Conservation (phyloP, 2,113 vertebrate genomes). For the Eurypyga helias region DNA sequence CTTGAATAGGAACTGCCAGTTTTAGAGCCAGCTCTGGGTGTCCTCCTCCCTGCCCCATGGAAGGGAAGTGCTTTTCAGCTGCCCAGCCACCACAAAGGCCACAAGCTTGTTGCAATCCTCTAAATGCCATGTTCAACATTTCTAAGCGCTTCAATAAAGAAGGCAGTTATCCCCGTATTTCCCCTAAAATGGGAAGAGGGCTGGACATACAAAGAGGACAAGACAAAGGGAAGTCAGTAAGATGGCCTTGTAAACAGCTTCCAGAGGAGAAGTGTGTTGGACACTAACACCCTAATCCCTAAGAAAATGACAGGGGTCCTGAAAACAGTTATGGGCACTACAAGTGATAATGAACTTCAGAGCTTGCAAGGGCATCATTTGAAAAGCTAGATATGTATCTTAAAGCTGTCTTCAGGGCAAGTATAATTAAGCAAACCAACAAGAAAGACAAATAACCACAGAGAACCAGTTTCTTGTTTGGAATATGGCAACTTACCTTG, state of each 20-base stretch:
- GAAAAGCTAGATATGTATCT: background rate
- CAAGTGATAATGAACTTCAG: background rate
- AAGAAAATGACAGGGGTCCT: background rate
- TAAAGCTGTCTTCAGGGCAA: background rate
- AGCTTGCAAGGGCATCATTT: background rate
- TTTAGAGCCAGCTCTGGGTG: background rate
- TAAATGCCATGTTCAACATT: background rate
- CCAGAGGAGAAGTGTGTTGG: background rate
- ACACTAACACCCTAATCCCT: background rate
- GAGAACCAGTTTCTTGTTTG: background rate
- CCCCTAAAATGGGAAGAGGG: background rate
- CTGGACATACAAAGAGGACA: background rate
- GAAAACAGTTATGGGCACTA: background rate
- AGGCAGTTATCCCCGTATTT: background rate
- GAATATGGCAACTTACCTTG: background rate
- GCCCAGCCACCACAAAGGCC: background rate
- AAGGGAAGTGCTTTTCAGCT: background rate
- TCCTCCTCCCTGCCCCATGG: background rate
- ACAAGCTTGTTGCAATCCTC: background rate
- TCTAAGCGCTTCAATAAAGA: background rate
- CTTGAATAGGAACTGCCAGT: background rate
- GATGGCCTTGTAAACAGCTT: background rate
- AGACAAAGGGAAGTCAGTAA: background rate
- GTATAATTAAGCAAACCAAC: background rate
- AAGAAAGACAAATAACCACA: background rate